Evolutionary conservation across 2,113 vertebrate genomes (phyloP).

Genomic region (Motacilla tschutschensis): DNA sequence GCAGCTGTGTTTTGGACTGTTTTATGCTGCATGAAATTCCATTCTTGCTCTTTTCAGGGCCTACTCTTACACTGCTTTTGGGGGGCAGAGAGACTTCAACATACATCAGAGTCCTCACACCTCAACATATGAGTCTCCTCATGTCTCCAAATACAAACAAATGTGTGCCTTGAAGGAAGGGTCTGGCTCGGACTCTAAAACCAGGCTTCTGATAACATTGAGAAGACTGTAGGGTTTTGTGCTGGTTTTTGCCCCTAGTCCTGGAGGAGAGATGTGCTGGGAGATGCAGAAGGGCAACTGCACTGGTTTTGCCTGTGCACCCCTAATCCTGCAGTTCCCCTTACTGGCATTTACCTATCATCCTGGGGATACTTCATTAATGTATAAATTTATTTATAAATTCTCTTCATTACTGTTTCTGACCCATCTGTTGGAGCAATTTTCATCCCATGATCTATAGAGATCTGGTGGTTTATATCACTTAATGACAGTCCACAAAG

Average conservation of each 20-base stretch:
- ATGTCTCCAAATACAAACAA: background rate
- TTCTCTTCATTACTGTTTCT: background rate
- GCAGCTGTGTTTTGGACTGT: background rate
- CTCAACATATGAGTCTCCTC: background rate
- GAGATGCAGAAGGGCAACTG: background rate
- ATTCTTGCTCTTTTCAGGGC: background rate
- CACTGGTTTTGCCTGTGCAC: background rate
- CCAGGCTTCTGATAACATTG: background rate
- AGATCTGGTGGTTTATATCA: background rate
- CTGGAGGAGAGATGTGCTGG: background rate
- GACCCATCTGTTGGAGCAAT: background rate
- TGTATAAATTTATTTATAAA: background rate
- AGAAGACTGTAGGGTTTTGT: background rate
- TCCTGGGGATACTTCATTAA: background rate
- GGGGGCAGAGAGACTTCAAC: background rate
- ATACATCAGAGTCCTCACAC: no score
- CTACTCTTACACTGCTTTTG: background rate
- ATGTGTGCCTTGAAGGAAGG: background rate
- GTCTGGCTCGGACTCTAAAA: background rate
- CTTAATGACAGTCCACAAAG: background rate
- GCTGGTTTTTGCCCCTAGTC: accelerated
- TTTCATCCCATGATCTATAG: background rate
- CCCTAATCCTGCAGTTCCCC: background rate
- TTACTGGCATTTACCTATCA: background rate
- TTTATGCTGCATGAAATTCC: background rate